Evolutionary conservation across 2,113 vertebrate species (phyloP), one percentile per base, ranked within the genome.

Genomic region (Nibea albiflora): DNA sequence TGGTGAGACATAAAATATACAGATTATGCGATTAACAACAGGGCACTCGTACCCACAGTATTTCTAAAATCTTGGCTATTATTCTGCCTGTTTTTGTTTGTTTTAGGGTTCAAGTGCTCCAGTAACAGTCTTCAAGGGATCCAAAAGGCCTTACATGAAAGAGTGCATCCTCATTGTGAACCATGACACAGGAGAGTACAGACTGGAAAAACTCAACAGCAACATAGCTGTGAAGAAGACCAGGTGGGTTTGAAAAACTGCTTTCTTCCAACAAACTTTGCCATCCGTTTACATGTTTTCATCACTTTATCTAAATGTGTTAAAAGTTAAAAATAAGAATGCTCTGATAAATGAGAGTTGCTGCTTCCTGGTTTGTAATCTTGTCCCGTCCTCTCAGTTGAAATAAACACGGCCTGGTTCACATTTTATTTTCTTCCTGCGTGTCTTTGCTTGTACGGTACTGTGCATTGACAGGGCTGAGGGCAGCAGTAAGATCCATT

Each of bases 151-250:
- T 64, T 99, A 99, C 83, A 95, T 97, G 93, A 98, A 97, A 88
- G 98, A 99, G 93, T 99, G 98, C 92, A 96, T 99, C 94, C 96
- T 99, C 83, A 98, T 99, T 72, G 96, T 99, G 87, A 99, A 99
- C 92, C 98, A 99, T 74, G 98, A 99, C 90, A 99, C 98, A 28
- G 98, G 98, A 89, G 98, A 99, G 92, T 99, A 98, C 91, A 96
- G 97, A 73, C 95, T 99, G 89, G 98, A 99, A 90, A 99, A 99
- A 90, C 97, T 99, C 78, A 99, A 94, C 94, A 99, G 97, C 92
- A 99, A 99, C 82, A 98, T 99, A 88, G 97, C 96, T 73, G 98
- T 99, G 84, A 99, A 99, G 91, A 99, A 97, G 94, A 99, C 97
- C 86, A 98, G 98, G 98, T 99, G 50, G 31, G 86, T 84, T 39